Base-by-base conservation (phyloP, 2,888 invertebrate genomes). In the Acanthosepion esculentum region DNA sequence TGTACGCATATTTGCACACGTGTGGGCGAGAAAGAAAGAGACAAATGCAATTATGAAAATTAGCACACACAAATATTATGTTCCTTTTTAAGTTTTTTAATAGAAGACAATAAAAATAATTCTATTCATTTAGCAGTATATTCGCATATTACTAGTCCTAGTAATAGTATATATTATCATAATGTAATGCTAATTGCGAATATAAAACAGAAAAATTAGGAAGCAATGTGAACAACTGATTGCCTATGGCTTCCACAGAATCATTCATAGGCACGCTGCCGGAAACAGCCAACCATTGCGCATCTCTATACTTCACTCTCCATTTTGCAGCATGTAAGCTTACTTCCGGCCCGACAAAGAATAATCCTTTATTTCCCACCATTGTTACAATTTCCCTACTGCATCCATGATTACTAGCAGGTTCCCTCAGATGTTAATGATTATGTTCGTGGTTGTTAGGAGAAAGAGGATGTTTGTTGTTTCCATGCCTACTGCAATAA, bases 301-400 rank as follows among this genome's bases (percentile, higher is more conserved):
- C n/a, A 78, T 78, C 78, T 8, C n/a, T 78, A n/a, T n/a, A 33
- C n/a, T 78, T 78, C 78, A 78, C 8, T n/a, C 78, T 78, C 78
- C n/a, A 78, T 78, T 78, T 78, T 78, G 78, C n/a, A 78, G 78
- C 78, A 33, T 3, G 78, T 5, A 78, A 78, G 78, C n/a, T 78
- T n/a, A 33, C 78, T 78, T 78, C 78, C 78, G 78, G 78, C n/a
- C 78, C 78, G 78, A n/a, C 78, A 78, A 78, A 78, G n/a, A 78
- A 78, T 78, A 29, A 78, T 29, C 78, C 29, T 78, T 78, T 78
- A n/a, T 29, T 10, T 78, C 29, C 78, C 29, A n/a, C 78, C n/a
- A 78, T 78, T 78, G 78, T 78, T 78, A 78, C 29, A 1, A 78
- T n/a, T 15, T 78, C n/a, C 8, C 78, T 78, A n/a, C 78, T n/a